phyloP scores from a whole-genome alignment of 53 echinoderm and acorn worm species.

The Paelopatides confundens region DNA sequence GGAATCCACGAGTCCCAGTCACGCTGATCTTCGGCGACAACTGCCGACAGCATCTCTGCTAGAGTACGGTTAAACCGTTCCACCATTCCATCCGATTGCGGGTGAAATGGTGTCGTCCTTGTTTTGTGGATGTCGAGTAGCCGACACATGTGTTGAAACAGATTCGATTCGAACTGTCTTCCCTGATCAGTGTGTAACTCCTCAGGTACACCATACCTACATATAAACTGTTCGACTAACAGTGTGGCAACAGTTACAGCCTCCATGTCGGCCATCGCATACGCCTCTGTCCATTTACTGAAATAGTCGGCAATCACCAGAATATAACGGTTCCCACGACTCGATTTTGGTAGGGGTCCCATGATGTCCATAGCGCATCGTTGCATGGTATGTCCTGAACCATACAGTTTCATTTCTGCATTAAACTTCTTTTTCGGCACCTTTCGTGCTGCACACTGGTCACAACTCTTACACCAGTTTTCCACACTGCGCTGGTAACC shows the following conservation, averaged over 20 bases:
- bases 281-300: constrained; percentile 35
- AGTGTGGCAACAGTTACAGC: constrained; percentile 29
- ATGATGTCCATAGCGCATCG: background rate
- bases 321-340: background rate
- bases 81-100: no score
- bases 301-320: no score
- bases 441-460: background rate
- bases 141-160: constrained; percentile 4
- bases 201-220: constrained; percentile 6
- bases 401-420: constrained; percentile 22
- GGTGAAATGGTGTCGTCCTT: no score
- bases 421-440: no score
- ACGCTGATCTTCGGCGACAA: constrained; percentile 40
- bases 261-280: constrained; percentile 31
- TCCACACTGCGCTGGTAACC: background rate
- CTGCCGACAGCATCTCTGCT: constrained; percentile 43
- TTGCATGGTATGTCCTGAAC: no score
- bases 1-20: constrained; percentile 58
- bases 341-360: background rate
- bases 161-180: constrained; percentile 11
- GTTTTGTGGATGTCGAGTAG: no score
- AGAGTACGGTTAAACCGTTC: constrained; percentile 66
- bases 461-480: no score
- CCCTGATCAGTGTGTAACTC: constrained; percentile 9
- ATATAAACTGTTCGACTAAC: constrained; percentile 31